A percentile compares a stretch with the other conserved stretches of the same genome.
phyloP scores from a whole-genome alignment of 2,888 invertebrate genomes.

The Mythimna vitellina region DNA sequence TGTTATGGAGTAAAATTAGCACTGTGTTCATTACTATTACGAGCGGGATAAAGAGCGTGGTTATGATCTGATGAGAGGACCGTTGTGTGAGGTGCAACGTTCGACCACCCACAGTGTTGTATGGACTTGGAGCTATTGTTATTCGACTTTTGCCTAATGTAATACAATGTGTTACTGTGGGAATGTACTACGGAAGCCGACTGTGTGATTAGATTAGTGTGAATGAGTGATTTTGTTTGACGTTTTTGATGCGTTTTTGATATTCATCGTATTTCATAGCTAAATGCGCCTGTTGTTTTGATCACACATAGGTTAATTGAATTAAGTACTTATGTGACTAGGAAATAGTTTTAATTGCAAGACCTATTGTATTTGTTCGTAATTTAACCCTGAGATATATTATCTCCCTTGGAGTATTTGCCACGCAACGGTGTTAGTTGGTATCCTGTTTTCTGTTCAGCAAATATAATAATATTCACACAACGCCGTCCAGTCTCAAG shows the following conservation, averaged over 20 bases:
- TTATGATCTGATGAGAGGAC: slow-evolving; percentile 72
- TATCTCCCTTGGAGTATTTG: background rate
- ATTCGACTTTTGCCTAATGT: slow-evolving; percentile 70
- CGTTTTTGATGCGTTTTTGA: slow-evolving; percentile 68
- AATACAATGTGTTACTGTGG: slow-evolving; percentile 67
- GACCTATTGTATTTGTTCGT: background rate
- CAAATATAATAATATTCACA: too few species aligned
- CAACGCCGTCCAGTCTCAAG: too few species aligned
- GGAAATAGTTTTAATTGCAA: background rate
- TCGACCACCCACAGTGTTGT: slow-evolving; percentile 78
- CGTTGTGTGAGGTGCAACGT: slow-evolving; percentile 80
- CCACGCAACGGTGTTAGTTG: background rate
- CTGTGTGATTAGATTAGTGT: slow-evolving; percentile 80
- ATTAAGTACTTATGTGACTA: background rate
- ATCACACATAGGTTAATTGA: background rate
- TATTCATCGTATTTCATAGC: slow-evolving; percentile 42
- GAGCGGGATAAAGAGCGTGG: slow-evolving; percentile 66
- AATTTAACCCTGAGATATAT: background rate
- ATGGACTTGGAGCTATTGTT: slow-evolving; percentile 73
- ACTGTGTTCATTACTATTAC: slow-evolving; percentile 66
- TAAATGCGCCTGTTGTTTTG: slow-evolving; percentile 28
- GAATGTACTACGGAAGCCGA: slow-evolving; percentile 76
- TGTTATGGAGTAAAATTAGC: slow-evolving; percentile 67
- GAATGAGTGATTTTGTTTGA: slow-evolving; percentile 80
- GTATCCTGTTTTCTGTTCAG: background rate